Conservation (phyloP, 2,113 vertebrate species). For the Mola mola region DNA sequence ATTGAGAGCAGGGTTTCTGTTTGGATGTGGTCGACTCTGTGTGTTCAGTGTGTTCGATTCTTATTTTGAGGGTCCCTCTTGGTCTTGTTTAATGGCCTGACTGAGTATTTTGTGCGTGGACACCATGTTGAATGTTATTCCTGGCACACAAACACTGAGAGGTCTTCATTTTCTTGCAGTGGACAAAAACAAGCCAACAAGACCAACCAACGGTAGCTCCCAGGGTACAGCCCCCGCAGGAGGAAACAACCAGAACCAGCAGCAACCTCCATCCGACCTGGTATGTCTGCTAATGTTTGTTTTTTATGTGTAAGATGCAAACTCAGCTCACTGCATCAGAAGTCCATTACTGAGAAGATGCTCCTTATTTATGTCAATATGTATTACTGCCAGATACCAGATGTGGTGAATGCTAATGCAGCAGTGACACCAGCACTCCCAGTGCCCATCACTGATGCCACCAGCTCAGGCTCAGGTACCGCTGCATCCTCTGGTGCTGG, state of each 20-base stretch:
- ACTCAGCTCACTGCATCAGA: not conserved
- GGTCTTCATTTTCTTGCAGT: slow-evolving; percentile 60
- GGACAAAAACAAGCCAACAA: slow-evolving; percentile 68
- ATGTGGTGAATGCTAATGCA: slow-evolving; percentile 29
- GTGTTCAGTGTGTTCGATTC: not conserved
- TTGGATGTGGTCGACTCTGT: not conserved
- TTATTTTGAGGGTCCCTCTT: not conserved
- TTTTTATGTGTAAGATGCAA: not conserved
- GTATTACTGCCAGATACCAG: slow-evolving; percentile 34
- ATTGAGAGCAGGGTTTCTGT: too few species aligned
- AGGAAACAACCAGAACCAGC: slow-evolving; percentile 47
- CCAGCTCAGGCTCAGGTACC: slow-evolving; percentile 14
- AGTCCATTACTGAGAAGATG: too few species aligned
- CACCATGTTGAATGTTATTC: slow-evolving; percentile 59
- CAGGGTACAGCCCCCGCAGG: slow-evolving; percentile 7
- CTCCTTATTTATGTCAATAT: not conserved
- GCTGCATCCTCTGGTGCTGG: not conserved
- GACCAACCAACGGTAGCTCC: slow-evolving; percentile 9
- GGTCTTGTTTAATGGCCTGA: slow-evolving; percentile 4
- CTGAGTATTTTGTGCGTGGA: slow-evolving; percentile 6
- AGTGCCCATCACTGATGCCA: not conserved
- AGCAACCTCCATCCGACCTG: slow-evolving; percentile 31
- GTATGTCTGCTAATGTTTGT: slow-evolving; percentile 27
- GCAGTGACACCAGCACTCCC: slow-evolving; percentile 17
- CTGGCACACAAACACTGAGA: slow-evolving; percentile 32